These are phyloP conservation scores for Rhagophthalmus giganteus DNA, from an alignment of 2,888 invertebrate genomes.

Conservation along the genomic window DNA sequence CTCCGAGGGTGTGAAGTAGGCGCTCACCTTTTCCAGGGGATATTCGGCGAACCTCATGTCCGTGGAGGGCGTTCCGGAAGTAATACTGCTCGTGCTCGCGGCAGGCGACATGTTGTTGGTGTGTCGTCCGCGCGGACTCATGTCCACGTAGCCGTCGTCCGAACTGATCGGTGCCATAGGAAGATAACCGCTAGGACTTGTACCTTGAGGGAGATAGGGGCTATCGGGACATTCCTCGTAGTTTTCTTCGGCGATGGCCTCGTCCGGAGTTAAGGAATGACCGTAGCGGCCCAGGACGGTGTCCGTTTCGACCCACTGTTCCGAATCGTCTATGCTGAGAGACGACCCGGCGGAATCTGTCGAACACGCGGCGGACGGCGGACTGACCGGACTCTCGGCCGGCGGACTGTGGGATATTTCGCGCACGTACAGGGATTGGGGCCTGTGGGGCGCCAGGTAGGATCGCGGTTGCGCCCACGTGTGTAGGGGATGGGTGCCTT, in stretches of 20 bases:
- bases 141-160: conserved; percentile 63
- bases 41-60: conserved; percentile 77
- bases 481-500: conserved; percentile 56
- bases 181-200: conserved; percentile 57
- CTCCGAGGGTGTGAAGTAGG: conserved; percentile 68
- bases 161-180: conserved; percentile 66
- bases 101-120: conserved; percentile 63
- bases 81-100: conserved; percentile 73
- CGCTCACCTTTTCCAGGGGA: conserved; percentile 78
- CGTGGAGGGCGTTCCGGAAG: conserved; percentile 80
- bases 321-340: conserved; percentile 66
- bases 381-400: conserved; percentile 63
- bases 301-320: conserved; percentile 45
- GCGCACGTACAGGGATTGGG: conserved; percentile 51
- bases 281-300: conserved; percentile 51
- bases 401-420: conserved; percentile 53
- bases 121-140: conserved; percentile 53
- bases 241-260: conserved; percentile 68
- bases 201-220: conserved; percentile 32
- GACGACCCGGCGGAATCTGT: conserved; percentile 72
- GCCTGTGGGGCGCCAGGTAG: conserved; percentile 37
- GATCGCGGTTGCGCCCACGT: conserved; percentile 42
- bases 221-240: conserved; percentile 60
- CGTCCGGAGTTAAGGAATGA: conserved; percentile 64
- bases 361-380: conserved; percentile 61